These are phyloP conservation scores for Ichneumon xanthorius DNA, from an alignment of 2,888 invertebrate genomes.

Conservation along the genomic window DNA sequence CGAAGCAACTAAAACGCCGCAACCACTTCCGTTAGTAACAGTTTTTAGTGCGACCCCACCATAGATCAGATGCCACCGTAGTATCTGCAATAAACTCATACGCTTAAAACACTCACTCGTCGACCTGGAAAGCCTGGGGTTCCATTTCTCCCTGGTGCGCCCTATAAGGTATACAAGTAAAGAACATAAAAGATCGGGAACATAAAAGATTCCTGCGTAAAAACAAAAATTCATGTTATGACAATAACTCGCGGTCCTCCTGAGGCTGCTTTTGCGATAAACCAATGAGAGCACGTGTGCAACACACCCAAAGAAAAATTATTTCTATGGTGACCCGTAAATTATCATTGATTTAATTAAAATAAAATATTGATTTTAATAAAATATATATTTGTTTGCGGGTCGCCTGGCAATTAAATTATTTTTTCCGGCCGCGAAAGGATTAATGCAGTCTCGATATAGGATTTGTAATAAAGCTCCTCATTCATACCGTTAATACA, in stretches of 20 bases:
- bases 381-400: too few species aligned
- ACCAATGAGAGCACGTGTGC: not conserved
- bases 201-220: not conserved
- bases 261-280: not conserved
- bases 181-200: conserved; percentile 22
- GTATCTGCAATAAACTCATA: conserved; percentile 38
- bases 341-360: too few species aligned
- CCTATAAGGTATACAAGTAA: conserved; percentile 76
- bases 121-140: conserved; percentile 84
- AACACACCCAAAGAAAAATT: not conserved
- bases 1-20: conserved; percentile 46
- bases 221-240: not conserved
- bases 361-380: too few species aligned
- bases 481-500: not conserved
- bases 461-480: not conserved
- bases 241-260: not conserved
- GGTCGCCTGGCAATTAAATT: too few species aligned
- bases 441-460: not conserved
- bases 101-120: conserved; percentile 74
- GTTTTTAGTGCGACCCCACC: conserved; percentile 39
- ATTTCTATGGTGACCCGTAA: too few species aligned
- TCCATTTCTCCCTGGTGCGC: conserved; percentile 85
- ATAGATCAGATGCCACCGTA: conserved; percentile 28
- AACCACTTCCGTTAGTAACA: conserved; percentile 47
- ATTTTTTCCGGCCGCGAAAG: not conserved